Percentiles rank a stretch among this genome's conserved stretches.
Conservation (phyloP, 92 coral and sea anemone genomes). For the Metridium senile region DNA sequence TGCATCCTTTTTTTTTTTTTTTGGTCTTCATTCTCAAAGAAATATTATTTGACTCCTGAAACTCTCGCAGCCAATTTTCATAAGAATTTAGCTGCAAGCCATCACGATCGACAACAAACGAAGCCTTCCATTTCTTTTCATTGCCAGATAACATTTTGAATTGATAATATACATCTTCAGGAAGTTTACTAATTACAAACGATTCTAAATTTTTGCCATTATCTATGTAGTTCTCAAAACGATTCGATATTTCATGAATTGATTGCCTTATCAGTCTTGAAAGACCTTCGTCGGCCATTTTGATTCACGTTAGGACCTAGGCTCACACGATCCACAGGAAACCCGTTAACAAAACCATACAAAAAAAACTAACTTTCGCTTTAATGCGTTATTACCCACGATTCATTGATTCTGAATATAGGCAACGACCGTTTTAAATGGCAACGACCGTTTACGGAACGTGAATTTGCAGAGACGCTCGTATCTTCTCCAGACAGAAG, state of each 20-base stretch:
- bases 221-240: neutral
- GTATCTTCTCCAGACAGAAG: neutral
- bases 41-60: neutral
- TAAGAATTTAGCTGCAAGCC: neutral
- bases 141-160: neutral
- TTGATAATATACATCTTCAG: neutral
- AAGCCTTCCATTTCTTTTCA: conserved; percentile 3
- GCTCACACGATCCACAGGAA: conserved; percentile 5
- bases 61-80: neutral
- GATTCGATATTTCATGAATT: neutral
- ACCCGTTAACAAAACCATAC: neutral
- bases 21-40: conserved; percentile 25
- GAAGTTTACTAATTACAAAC: neutral
- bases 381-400: neutral
- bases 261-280: neutral
- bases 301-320: neutral
- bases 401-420: conserved; percentile 1
- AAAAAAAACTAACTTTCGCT: neutral
- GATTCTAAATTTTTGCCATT: neutral
- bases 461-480: neutral
- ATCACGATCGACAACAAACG: neutral
- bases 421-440: conserved; percentile 28
- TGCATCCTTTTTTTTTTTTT: conserved; percentile 30
- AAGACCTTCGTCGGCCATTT: neutral
- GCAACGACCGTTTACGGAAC: conserved; percentile 36